Conservation (phyloP, 2,888 invertebrate species). For the Cylindroiulus punctatus region DNA sequence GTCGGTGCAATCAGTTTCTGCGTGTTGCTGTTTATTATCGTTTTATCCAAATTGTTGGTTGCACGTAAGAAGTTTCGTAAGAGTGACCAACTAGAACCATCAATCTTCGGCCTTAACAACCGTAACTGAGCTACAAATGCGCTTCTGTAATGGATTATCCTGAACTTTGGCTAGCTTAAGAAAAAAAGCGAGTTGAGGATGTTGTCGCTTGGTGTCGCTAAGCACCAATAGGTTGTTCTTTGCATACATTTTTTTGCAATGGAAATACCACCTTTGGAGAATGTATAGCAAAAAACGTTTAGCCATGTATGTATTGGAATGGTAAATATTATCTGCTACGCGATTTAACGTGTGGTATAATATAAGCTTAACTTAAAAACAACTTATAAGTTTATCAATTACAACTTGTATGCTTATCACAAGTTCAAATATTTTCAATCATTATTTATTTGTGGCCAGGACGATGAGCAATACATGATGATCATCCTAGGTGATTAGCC, state of each 20-base stretch:
- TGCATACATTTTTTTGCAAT: background rate
- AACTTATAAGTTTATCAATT: too few species aligned
- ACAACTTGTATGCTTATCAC: too few species aligned
- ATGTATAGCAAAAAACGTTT: background rate
- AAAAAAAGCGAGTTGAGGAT: slow-evolving; percentile 2
- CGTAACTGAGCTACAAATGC: slow-evolving; percentile 44
- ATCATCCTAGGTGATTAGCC: too few species aligned
- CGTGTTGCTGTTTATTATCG: slow-evolving; percentile 28
- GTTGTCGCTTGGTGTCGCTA: slow-evolving; percentile 20
- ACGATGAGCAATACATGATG: too few species aligned
- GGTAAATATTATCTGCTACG: too few species aligned
- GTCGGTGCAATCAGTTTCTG: slow-evolving; percentile 1
- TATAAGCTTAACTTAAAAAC: too few species aligned
- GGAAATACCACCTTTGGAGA: background rate
- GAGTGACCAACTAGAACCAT: slow-evolving; percentile 46
- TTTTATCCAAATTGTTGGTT: slow-evolving; percentile 45
- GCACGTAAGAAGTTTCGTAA: slow-evolving; percentile 46
- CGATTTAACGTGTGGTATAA: too few species aligned
- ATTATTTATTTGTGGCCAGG: too few species aligned
- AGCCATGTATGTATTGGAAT: too few species aligned
- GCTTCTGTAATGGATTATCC: slow-evolving; percentile 47
- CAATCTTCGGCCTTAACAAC: slow-evolving; percentile 47
- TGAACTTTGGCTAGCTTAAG: slow-evolving; percentile 2
- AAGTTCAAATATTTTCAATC: too few species aligned
- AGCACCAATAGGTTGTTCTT: slow-evolving; percentile 11